Evolutionary conservation across 2,797 vertebrate genomes (phyloP), one percentile per base, ranked within the genome.

Genomic region (Protonibea diacanthus): DNA sequence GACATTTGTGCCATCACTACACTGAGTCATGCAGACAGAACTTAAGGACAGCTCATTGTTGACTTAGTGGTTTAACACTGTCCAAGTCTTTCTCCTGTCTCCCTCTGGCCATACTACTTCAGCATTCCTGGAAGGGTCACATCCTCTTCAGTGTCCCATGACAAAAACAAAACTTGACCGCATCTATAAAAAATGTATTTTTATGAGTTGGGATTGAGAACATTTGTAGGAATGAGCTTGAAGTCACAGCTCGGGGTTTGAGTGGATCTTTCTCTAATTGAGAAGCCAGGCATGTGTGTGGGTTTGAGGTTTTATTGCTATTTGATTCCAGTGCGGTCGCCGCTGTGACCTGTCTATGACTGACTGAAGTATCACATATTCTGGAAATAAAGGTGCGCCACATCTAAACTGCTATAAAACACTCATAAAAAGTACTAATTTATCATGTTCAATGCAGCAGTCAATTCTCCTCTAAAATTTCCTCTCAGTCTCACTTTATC

Each of bases 251-350:
- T 82, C 58, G 87, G 33, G 76, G 74, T 86, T 86, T 84, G 82
- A 90, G 83, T 72, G 85, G 87, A 92, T 89, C 78, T 57, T 78
- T 92, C 86, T 93, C 80, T 93, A 91, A 95, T 92, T 90, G 92
- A 93, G 85, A 94, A 92, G 91, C 91, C 94, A 95, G 93, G 90
- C 93, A 66, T 94, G 87, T 83, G 89, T 93, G 93, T 93, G 91
- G 86, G 78, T 93, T 94, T 90, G 92, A 80, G 91, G 76, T 90
- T 94, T 91, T 87, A 80, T 80, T 93, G 89, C 85, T 83, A 85
- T 93, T 92, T 74, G 82, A 89, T 82, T 91, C 84, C 65, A 72
- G 59, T 15, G 82, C 51, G 53, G 85, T 78, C 51, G 68, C 81
- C 80, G 86, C 90, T 73, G 88, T 93, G 88, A 93, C 85, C 83